Conservation (phyloP, 2,113 vertebrate species). For the Archilochus colubris region DNA sequence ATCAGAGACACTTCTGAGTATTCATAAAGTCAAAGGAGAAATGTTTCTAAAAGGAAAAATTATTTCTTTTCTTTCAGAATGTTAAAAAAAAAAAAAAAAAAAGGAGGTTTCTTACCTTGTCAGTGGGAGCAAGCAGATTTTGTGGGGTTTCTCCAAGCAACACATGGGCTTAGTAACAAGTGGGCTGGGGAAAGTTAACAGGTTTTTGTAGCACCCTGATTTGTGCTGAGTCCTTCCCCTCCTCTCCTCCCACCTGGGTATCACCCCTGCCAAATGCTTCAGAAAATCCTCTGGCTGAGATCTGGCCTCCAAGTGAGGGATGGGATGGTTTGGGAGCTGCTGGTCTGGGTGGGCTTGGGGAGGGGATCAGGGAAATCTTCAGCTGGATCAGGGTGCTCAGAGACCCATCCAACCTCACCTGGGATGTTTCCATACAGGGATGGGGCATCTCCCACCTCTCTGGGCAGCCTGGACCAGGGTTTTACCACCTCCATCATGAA, state of each 20-base stretch:
- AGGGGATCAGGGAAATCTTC: not conserved
- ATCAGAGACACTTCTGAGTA: not conserved
- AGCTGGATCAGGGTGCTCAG: not conserved
- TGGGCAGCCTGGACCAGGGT: not conserved
- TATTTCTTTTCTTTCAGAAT: not conserved
- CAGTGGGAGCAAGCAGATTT: not conserved
- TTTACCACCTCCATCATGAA: rapidly evolving
- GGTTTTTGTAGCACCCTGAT: not conserved
- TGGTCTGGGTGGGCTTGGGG: not conserved
- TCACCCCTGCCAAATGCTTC: not conserved
- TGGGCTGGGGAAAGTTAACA: not conserved
- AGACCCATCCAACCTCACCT: rapidly evolving
- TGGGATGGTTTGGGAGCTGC: not conserved
- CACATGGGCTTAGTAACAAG: not conserved
- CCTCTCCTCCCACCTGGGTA: not conserved
- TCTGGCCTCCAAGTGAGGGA: rapidly evolving
- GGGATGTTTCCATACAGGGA: not conserved
- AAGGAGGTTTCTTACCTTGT: not conserved
- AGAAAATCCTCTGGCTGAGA: not conserved
- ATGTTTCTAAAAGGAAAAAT: not conserved
- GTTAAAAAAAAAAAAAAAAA: not conserved
- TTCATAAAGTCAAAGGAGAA: not conserved
- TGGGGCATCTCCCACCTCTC: not conserved
- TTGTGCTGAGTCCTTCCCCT: not conserved
- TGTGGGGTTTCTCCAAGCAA: not conserved